These are phyloP conservation scores for Adelphocoris suturalis DNA, from an alignment of 2,888 invertebrate species.

Conservation along the genomic window DNA sequence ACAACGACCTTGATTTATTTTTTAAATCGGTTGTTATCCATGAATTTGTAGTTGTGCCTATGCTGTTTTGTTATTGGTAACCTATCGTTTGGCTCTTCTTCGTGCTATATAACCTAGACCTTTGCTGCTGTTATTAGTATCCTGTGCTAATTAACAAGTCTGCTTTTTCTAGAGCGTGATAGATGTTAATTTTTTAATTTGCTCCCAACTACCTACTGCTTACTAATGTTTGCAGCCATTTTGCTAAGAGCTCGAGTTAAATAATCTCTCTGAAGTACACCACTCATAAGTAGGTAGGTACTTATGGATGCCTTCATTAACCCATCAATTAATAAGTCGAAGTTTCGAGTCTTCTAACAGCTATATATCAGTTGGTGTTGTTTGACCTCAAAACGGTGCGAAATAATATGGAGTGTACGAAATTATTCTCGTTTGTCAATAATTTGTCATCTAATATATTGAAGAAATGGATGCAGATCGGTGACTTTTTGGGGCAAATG, in stretches of 20 bases:
- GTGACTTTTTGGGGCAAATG: too few species aligned
- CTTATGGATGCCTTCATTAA: too few species aligned
- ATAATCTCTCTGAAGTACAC: too few species aligned
- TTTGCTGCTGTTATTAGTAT: not conserved
- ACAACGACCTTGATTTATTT: not conserved
- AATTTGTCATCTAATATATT: too few species aligned
- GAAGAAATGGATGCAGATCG: too few species aligned
- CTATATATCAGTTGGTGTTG: too few species aligned
- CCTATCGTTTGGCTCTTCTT: not conserved
- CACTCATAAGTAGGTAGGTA: too few species aligned
- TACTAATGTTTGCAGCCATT: slow-evolving; percentile 1
- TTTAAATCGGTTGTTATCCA: not conserved
- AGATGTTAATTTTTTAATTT: not conserved
- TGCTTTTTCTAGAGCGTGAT: not conserved
- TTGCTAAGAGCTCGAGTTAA: not conserved
- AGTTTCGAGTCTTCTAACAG: too few species aligned
- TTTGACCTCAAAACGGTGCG: too few species aligned
- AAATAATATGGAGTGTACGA: too few species aligned
- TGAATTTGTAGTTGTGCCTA: not conserved
- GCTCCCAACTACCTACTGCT: not conserved
- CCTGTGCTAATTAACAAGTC: not conserved
- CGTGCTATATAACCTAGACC: not conserved
- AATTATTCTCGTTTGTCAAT: too few species aligned
- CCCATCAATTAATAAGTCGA: too few species aligned
- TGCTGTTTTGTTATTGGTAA: not conserved